Conservation (phyloP, 2,888 invertebrate species). For the Smittia sp. region DNA sequence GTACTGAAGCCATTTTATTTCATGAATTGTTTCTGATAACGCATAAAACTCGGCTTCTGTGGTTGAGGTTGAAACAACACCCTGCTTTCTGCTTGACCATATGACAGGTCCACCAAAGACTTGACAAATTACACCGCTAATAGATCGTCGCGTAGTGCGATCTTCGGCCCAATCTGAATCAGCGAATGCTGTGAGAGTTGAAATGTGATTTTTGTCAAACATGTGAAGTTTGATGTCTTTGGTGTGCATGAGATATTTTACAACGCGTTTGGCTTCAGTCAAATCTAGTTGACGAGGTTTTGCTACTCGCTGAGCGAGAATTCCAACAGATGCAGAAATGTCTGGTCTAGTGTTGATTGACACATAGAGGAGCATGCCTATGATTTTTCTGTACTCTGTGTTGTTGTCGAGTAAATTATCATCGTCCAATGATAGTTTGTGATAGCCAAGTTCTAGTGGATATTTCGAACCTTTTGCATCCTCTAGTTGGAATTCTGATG, state of each 20-base stretch:
- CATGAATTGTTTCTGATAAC: conserved; percentile 44
- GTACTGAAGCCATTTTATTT: conserved; percentile 43
- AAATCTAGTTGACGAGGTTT: conserved; percentile 45
- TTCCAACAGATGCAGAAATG: conserved; percentile 44
- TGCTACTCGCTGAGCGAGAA: conserved; percentile 45
- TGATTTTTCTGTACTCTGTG: conserved; percentile 41
- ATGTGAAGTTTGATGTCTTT: no score
- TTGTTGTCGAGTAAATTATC: neutral
- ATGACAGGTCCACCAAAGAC: conserved; percentile 44
- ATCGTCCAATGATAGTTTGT: neutral
- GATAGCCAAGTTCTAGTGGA: conserved; percentile 41
- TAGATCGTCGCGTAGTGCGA: conserved; percentile 46
- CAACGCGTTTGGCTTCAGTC: conserved; percentile 46
- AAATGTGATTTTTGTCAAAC: neutral
- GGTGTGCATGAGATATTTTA: conserved; percentile 44
- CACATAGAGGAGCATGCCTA: conserved; percentile 44
- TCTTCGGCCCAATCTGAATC: conserved; percentile 48
- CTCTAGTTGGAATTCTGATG: conserved; percentile 18
- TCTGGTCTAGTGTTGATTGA: conserved; percentile 45
- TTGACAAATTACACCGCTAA: conserved; percentile 46
- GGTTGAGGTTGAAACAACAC: conserved; percentile 44
- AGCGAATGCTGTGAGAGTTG: conserved; percentile 44
- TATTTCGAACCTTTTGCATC: conserved; percentile 42
- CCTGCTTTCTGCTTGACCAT: conserved; percentile 46
- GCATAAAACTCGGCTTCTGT: conserved; percentile 44